Percentiles rank a stretch among this genome's conserved stretches.
Conservation (phyloP, 1,140 invertebrate species). For the Helicoverpa zea region DNA sequence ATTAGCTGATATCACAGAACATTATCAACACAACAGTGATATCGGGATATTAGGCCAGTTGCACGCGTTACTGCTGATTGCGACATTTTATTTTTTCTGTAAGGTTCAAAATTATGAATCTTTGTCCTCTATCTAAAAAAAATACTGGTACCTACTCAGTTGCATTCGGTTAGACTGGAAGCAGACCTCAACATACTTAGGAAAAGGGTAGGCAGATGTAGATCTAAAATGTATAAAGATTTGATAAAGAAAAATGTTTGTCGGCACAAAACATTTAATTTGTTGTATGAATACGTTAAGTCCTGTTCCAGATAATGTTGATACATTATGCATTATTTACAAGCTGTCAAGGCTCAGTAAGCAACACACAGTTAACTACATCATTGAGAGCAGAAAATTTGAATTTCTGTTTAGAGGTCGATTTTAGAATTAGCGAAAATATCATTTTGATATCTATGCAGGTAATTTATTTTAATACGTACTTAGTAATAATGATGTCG, state of each 20-base stretch:
- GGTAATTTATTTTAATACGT: neutral
- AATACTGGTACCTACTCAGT: too few species aligned
- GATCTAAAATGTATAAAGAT: neutral
- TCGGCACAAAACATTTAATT: neutral
- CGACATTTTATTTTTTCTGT: neutral
- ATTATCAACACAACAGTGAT: constrained; percentile 25
- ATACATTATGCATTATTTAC: constrained; percentile 27
- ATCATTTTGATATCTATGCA: neutral
- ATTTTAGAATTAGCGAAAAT: neutral
- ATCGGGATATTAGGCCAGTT: neutral
- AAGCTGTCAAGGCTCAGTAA: constrained; percentile 18
- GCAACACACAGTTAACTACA: constrained; percentile 1
- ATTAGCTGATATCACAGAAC: constrained; percentile 23
- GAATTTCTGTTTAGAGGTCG: constrained; percentile 28
- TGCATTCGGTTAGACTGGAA: too few species aligned
- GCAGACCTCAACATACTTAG: too few species aligned
- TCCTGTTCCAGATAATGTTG: constrained; percentile 13
- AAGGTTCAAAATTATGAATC: too few species aligned
- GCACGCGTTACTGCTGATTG: neutral
- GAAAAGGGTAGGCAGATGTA: too few species aligned
- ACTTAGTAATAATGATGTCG: too few species aligned
- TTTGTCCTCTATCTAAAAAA: too few species aligned
- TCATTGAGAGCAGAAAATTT: constrained; percentile 29
- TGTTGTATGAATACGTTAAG: neutral
- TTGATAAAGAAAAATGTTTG: neutral